These are phyloP conservation scores for Lomographa bimaculata DNA, from an alignment of 2,888 invertebrate species.

Conservation along the genomic window DNA sequence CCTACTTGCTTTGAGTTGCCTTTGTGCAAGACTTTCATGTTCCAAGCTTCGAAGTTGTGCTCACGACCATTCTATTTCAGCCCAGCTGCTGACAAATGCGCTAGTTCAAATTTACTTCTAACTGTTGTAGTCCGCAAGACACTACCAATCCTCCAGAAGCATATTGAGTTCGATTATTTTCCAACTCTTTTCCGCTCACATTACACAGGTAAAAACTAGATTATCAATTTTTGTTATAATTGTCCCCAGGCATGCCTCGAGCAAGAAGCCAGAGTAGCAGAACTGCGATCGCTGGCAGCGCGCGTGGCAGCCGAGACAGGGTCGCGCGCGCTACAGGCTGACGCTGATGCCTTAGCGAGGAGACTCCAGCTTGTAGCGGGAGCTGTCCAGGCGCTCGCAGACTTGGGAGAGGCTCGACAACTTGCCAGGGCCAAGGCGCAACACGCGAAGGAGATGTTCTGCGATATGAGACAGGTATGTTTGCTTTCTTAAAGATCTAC, in stretches of 20 bases:
- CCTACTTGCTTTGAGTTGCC: no score
- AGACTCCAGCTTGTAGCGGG: conserved; percentile 90
- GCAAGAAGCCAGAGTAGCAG: conserved; percentile 88
- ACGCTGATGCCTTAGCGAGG: conserved; percentile 90
- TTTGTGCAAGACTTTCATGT: no score
- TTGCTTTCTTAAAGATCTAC: background rate
- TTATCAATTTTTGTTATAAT: no score
- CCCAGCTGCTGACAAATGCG: no score
- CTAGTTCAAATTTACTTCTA: no score
- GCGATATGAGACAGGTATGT: conserved; percentile 89
- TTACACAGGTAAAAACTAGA: no score
- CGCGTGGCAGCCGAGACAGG: conserved; percentile 92
- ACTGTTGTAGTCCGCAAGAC: no score
- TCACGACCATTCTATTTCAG: no score
- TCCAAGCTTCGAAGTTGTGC: no score
- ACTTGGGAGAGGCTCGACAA: conserved; percentile 89
- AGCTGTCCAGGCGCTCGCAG: conserved; percentile 88
- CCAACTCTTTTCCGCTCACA: no score
- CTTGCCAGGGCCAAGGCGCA: conserved; percentile 81
- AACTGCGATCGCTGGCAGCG: conserved; percentile 89
- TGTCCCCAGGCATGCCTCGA: conserved; percentile 89
- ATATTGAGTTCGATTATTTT: no score
- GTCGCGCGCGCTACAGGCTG: conserved; percentile 88
- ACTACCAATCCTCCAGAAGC: no score
- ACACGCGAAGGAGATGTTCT: conserved; percentile 86